A percentile compares a stretch with the other conserved stretches of the same genome.
Evolutionary conservation across 2,797 vertebrate species (phyloP).

Genomic region (Carduelis carduelis): DNA sequence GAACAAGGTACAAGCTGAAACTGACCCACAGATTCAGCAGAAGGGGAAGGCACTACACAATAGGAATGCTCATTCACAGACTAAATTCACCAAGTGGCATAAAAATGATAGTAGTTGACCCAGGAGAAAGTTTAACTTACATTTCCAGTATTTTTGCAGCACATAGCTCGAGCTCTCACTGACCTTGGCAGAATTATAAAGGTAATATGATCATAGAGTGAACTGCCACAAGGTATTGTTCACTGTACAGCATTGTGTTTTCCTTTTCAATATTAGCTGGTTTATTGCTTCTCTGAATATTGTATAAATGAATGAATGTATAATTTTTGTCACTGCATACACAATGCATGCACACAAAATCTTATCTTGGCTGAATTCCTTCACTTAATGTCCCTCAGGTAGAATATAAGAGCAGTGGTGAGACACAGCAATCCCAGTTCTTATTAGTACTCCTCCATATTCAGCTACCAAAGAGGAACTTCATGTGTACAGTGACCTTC

Average conservation of each 20-base stretch:
- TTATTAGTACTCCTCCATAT: background rate
- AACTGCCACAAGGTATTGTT: background rate
- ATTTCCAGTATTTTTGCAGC: background rate
- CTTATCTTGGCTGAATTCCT: background rate
- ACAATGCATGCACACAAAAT: background rate
- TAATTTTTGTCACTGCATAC: background rate
- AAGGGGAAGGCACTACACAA: background rate
- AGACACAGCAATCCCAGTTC: background rate
- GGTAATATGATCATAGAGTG: background rate
- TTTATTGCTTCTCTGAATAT: background rate
- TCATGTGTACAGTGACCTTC: background rate
- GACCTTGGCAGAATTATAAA: background rate
- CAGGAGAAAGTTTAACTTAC: background rate
- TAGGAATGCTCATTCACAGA: background rate
- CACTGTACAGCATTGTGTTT: background rate
- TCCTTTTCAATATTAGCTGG: background rate
- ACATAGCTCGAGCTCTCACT: background rate
- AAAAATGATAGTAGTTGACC: background rate
- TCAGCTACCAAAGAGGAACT: background rate
- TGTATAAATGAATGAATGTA: background rate
- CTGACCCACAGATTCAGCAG: background rate
- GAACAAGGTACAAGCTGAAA: background rate
- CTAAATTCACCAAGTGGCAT: background rate
- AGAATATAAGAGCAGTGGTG: background rate
- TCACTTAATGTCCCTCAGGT: background rate